These are phyloP conservation scores for Pyrocoelia pectoralis DNA, from an alignment of 2,888 invertebrate genomes.

Conservation along the genomic window DNA sequence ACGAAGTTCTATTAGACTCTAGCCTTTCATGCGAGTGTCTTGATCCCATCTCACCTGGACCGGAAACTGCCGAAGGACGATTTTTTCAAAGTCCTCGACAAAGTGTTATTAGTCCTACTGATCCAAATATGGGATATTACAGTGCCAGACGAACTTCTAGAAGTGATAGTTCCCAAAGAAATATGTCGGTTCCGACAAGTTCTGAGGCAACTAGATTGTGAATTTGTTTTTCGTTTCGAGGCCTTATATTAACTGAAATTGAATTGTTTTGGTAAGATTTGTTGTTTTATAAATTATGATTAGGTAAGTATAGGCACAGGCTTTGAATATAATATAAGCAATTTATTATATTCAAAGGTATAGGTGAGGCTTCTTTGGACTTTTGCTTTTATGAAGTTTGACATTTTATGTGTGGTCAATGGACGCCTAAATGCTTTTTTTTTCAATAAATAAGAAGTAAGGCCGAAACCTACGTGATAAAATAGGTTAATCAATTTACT, in stretches of 20 bases:
- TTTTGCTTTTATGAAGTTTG: no score
- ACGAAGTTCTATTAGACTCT: conserved; percentile 70
- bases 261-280: no score
- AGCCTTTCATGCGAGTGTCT: conserved; percentile 77
- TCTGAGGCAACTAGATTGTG: conserved; percentile 77
- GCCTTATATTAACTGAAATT: conserved; percentile 15
- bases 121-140: conserved; percentile 59
- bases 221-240: conserved; percentile 39
- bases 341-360: no score
- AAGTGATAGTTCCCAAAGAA: conserved; percentile 55
- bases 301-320: no score
- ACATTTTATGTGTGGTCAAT: no score
- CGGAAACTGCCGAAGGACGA: conserved; percentile 49
- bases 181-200: conserved; percentile 64
- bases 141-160: conserved; percentile 60
- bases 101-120: conserved; percentile 57
- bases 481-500: no score
- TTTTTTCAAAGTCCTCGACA: conserved; percentile 57
- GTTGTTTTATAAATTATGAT: no score
- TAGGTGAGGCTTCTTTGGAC: no score
- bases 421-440: no score
- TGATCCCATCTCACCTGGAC: conserved; percentile 54
- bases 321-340: no score
- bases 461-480: no score
- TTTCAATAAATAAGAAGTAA: no score